Percentiles rank a stretch among this genome's conserved stretches.
Evolutionary conservation across 1,140 invertebrate genomes (phyloP).

Genomic region (Drosophila eugracilis): DNA sequence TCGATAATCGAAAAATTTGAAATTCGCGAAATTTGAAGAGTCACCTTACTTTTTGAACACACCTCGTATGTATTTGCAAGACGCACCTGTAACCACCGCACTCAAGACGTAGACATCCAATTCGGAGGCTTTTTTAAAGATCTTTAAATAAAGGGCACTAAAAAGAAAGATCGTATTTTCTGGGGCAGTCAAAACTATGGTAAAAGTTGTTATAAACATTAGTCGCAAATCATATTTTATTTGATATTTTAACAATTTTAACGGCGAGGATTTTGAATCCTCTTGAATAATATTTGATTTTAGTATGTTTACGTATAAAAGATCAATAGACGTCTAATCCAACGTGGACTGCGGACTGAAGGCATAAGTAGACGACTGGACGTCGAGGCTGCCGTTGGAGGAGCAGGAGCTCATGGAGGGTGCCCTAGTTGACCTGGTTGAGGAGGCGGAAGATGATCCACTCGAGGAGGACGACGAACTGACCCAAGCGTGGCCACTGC

Average conservation of each 20-base stretch:
- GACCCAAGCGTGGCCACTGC: slow-evolving; percentile 72
- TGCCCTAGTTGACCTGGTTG: slow-evolving; percentile 51
- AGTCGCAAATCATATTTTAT: too few species aligned
- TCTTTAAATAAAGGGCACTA: slow-evolving; percentile 24
- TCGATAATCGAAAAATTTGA: too few species aligned
- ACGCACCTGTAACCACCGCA: slow-evolving; percentile 13
- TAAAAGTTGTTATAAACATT: too few species aligned
- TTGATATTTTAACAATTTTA: background rate
- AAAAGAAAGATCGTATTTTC: background rate
- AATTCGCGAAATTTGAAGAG: too few species aligned
- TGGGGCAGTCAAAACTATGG: background rate
- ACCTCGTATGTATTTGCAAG: background rate
- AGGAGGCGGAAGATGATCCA: slow-evolving; percentile 61
- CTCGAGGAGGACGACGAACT: slow-evolving; percentile 68
- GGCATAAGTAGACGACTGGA: slow-evolving; percentile 51
- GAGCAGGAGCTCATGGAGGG: slow-evolving; percentile 67
- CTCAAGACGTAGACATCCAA: slow-evolving; percentile 28
- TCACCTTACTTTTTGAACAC: too few species aligned
- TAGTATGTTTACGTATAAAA: background rate
- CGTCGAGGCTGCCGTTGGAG: slow-evolving; percentile 61
- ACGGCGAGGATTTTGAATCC: background rate
- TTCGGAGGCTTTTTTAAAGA: background rate
- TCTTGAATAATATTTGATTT: too few species aligned
- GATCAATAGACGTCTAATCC: slow-evolving; percentile 27
- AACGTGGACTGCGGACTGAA: slow-evolving; percentile 56